Percentiles rank a stretch among this genome's conserved stretches.
Conservation (phyloP, 2,113 vertebrate species). For the Elanoides forficatus region DNA sequence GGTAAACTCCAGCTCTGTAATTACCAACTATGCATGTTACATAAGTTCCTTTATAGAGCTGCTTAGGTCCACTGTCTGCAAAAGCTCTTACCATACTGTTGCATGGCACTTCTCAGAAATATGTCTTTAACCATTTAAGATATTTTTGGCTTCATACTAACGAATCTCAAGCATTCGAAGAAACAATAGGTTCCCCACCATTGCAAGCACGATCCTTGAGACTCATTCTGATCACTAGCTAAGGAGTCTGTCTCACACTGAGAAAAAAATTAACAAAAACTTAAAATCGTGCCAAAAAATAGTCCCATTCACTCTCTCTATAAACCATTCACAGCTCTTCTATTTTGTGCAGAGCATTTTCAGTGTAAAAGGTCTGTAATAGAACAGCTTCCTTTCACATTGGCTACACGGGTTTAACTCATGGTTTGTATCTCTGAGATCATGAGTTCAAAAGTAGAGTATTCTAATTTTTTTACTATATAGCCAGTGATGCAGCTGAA, state of each 20-base stretch:
- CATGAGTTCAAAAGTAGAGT: background rate
- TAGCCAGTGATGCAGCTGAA: background rate
- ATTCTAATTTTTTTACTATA: background rate
- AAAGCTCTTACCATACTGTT: background rate
- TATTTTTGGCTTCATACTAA: background rate
- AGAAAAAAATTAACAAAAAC: background rate
- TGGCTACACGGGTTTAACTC: background rate
- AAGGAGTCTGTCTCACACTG: background rate
- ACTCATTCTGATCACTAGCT: background rate
- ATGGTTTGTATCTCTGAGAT: background rate
- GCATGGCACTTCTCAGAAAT: background rate
- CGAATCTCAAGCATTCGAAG: background rate
- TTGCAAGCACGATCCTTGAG: background rate
- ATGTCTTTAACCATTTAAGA: background rate
- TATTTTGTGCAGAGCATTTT: background rate
- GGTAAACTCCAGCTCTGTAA: background rate
- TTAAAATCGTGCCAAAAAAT: background rate
- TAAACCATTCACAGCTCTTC: background rate
- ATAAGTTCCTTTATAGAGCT: background rate
- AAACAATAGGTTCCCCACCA: background rate
- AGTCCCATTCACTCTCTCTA: background rate
- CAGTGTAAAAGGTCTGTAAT: background rate
- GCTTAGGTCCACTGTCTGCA: background rate
- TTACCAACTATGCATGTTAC: background rate
- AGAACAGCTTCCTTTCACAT: background rate